phyloP scores from a whole-genome alignment of 2,797 vertebrate species.

The Pyrocephalus nanus region DNA sequence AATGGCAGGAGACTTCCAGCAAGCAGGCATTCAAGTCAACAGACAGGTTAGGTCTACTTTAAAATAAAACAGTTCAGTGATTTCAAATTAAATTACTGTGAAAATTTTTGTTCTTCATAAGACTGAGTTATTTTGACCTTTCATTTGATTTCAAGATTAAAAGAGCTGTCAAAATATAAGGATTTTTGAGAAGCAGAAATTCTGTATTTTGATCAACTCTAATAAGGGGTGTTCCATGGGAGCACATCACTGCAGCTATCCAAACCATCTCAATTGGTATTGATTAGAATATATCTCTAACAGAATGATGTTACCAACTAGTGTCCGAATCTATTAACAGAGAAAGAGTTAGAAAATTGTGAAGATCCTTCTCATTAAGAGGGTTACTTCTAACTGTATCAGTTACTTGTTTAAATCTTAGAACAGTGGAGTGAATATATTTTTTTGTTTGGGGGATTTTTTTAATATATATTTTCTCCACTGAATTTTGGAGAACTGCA shows the following conservation, averaged over 20 bases:
- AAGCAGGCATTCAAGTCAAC: not conserved
- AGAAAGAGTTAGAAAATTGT: not conserved
- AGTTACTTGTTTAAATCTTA: not conserved
- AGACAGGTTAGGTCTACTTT: not conserved
- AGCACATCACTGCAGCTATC: not conserved
- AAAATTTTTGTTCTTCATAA: not conserved
- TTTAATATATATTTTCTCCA: not conserved
- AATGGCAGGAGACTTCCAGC: not conserved
- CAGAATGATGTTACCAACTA: not conserved
- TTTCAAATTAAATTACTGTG: not conserved
- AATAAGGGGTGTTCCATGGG: not conserved
- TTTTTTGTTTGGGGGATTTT: not conserved
- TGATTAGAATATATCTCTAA: conserved; percentile 8
- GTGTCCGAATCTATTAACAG: not conserved
- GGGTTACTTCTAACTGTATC: not conserved
- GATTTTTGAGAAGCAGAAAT: not conserved
- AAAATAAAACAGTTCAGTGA: not conserved
- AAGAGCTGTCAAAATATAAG: not conserved
- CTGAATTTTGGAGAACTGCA: not conserved
- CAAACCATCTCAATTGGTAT: conserved; percentile 2
- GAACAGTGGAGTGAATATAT: not conserved
- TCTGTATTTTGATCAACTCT: not conserved
- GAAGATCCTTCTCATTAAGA: not conserved
- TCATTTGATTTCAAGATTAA: conserved; percentile 11
- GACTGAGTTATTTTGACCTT: not conserved